Base-by-base conservation (phyloP, 2,888 invertebrate genomes). In the Troides aeacus region DNA sequence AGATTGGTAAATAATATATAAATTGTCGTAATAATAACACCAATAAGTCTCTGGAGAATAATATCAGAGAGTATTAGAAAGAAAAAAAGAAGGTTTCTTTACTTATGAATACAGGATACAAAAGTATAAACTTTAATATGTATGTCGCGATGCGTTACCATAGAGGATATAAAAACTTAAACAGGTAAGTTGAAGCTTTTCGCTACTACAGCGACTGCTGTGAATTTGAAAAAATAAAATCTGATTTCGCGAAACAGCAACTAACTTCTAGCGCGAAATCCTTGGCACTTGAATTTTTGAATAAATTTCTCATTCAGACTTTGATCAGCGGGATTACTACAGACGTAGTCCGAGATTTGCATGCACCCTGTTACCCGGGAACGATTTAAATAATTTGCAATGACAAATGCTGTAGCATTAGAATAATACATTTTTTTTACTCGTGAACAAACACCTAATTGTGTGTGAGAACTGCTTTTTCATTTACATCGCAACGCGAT, bases 281-380 rank as follows among this genome's bases (percentile, higher is more conserved):
- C 84, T 76, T 76, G 46, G 78, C 79, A 77, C 78, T 79, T 83
- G 81, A 83, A 84, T 86, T 85, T 85, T 84, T 87, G 91, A 86
- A 91, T 91, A 91, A 91, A 90, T 82, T 82, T 78, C 84, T 83
- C 90, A 86, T 92, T 91, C 88, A 81, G 80, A 81, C 82, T 77
- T 83, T 84, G 86, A 87, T 87, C 85, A 84, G 81, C 81, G 73
- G 81, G 88, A 89, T 89, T 85, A 84, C 81, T 76, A 79, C 78
- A 77, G 50, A 65, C 64, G 67, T 46, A 62, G 24, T 65, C 66
- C 62, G 63, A 64, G 81, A 88, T 90, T 89, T 88, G 87, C 89
- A 90, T 90, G 77, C 80, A 77, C 80, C 84, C 81, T 81, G 69
- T 66, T 62, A 79, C 79, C 81, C 80, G 75, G 76, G 78, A 72